phyloP scores from a whole-genome alignment of 2,888 invertebrate species.

The Willowsia nigromaculata region DNA sequence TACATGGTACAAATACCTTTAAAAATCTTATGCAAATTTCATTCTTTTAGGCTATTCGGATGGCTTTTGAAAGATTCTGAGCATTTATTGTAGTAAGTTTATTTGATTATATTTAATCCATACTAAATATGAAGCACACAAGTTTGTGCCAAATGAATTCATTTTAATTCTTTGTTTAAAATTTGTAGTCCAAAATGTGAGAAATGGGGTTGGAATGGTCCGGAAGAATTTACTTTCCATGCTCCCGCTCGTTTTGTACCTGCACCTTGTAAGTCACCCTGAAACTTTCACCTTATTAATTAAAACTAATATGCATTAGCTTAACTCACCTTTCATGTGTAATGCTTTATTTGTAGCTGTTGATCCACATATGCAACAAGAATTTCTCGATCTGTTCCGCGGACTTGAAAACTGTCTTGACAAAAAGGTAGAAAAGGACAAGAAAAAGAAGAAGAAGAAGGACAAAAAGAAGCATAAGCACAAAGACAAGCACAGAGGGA shows the following conservation, averaged over 20 bases:
- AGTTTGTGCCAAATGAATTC: not conserved
- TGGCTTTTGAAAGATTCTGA: constrained; percentile 51
- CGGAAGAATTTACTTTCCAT: constrained; percentile 50
- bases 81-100: constrained; percentile 52
- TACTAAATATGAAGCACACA: not conserved
- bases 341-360: constrained; percentile 12
- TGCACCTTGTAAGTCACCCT: constrained; percentile 47
- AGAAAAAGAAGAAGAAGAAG: constrained; percentile 49
- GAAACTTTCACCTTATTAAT: not conserved
- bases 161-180: constrained; percentile 19
- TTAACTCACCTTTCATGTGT: no score
- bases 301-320: not conserved
- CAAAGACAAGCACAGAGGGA: not conserved
- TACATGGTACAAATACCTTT: not conserved
- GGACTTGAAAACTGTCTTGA: constrained; percentile 49
- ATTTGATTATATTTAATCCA: not conserved
- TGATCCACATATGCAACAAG: constrained; percentile 54
- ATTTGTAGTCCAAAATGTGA: constrained; percentile 55
- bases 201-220: constrained; percentile 57
- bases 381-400: constrained; percentile 61
- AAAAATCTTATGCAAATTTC: not conserved
- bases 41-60: constrained; percentile 30
- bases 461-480: constrained; percentile 6
- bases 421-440: constrained; percentile 37
- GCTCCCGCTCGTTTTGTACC: constrained; percentile 54